Base-by-base conservation (phyloP, 2,888 invertebrate species). In the Lithosia quadra region DNA sequence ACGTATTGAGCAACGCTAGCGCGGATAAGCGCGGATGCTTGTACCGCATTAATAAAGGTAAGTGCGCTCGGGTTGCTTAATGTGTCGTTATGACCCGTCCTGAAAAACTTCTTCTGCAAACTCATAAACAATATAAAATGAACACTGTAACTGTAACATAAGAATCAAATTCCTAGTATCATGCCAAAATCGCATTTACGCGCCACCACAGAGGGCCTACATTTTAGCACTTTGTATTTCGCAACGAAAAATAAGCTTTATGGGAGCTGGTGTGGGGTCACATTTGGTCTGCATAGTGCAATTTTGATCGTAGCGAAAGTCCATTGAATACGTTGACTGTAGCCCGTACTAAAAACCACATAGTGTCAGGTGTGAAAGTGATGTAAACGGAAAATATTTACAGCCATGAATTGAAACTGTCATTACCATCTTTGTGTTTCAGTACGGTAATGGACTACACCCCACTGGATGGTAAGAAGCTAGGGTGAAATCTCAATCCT, bases 21-120 rank as follows among this genome's bases (percentile, higher is more conserved):
- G 63, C 69, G 81, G 80, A 79, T 87, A 87, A 92, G 90, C 89
- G 88, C 87, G 84, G 88, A 90, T 86, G 89, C 91, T 87, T 92
- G 93, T 92, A 90, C 88, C 90, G 84, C 91, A 93, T 93, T 93
- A 92, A 92, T 93, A 93, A 92, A 93, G 92, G 93, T 92, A 92
- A 92, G 90, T 88, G 90, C 88, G 89, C 87, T 89, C 88, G 86
- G 90, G 90, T 89, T 90, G 86, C 87, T 91, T 93, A 94, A 94
- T 94, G 93, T 92, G 91, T 88, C 90, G 91, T 94, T 93, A 94
- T 90, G 90, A 87, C 88, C 90, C 89, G 86, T 88, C 88, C 93
- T 90, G 91, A 92, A 92, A 93, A 93, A 93, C 91, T 91, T 91
- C 86, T 89, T 88, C 86, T 83, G 83, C 83, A 77, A 73, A 76